Base-by-base conservation (phyloP, 2,113 vertebrate species). In the Phainopepla nitens region DNA sequence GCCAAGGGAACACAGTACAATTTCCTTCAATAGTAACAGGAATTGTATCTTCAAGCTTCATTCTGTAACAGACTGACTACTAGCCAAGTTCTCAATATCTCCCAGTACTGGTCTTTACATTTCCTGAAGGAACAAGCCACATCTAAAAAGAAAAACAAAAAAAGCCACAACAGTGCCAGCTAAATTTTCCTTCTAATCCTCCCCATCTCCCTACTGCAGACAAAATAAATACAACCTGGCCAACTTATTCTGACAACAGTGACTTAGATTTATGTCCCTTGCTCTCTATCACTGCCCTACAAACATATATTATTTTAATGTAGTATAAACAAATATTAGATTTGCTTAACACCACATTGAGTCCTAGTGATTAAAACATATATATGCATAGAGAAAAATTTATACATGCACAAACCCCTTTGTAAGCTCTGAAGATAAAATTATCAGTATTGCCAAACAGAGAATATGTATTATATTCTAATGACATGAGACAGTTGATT, bases 221-320 rank as follows among this genome's bases (percentile, higher is more conserved):
- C 82, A 89, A 84, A 93, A 84, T 70, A 79, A 80, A 90, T 57
- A 53, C 60, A 92, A 58, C 56, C 68, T 73, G 51, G 71, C 39
- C 60, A 81, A 56, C 6, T 80, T 77, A 84, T 17, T 82, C 87
- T 54, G 56, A 92, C 80, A 91, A 22, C 51, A 92, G 60, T 3
- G 33, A 56, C 47, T 47, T 35, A 28, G 57, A 65, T 72, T 94
- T 71, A 70, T 11, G 64, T 53, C 88, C 64, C 69, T 58, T 35
- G 76, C 24, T 25, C 64, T 35, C 47, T 71, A 51, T 39, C 53
- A 42, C 53, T 85, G 57, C 83, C 91, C 89, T 95, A 84, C 57
- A 95, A 97, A 87, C 91, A 82, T 87, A 70, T 4, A 96, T 94
- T 91, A 91, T 86, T 94, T 96, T 83, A 88, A 97, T 91, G 64